These are phyloP conservation scores for Barbus barbus DNA, from an alignment of 2,113 vertebrate genomes.

Conservation along the genomic window DNA sequence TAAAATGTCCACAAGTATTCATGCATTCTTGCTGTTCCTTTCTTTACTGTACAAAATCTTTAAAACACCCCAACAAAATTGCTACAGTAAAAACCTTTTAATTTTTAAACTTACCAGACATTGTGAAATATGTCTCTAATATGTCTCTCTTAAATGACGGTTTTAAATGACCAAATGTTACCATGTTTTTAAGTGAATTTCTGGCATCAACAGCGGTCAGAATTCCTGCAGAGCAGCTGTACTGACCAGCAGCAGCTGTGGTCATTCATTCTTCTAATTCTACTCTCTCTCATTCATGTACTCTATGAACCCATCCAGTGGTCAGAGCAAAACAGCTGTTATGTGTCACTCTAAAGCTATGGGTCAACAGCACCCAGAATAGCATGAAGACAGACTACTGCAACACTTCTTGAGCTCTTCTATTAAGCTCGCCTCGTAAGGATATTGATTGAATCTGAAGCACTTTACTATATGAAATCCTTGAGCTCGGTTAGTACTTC, in stretches of 20 bases:
- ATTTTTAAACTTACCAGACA: not conserved
- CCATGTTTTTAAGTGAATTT: too few relatives aligned
- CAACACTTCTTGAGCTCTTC: slow-evolving; percentile 51
- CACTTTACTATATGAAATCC: slow-evolving; percentile 51
- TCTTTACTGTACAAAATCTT: not conserved
- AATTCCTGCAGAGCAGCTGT: not conserved
- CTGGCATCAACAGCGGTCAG: not conserved
- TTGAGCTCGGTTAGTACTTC: slow-evolving; percentile 1
- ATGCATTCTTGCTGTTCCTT: not conserved
- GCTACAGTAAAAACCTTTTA: not conserved
- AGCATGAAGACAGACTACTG: slow-evolving; percentile 46
- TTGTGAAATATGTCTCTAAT: too few relatives aligned
- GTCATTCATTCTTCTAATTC: not conserved
- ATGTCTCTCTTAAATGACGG: too few relatives aligned
- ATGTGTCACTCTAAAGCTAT: slow-evolving; percentile 71
- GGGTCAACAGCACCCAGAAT: slow-evolving; percentile 64
- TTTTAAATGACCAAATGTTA: too few relatives aligned
- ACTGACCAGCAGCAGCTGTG: not conserved
- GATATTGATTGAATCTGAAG: slow-evolving; percentile 21
- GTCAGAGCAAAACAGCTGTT: slow-evolving; percentile 71
- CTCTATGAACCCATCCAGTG: slow-evolving; percentile 64
- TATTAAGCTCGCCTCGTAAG: not conserved
- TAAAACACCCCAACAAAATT: not conserved
- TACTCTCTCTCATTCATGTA: slow-evolving; percentile 57
- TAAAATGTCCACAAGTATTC: not conserved